phyloP scores from a whole-genome alignment of 2,797 vertebrate species.

The Borostomias antarcticus region DNA sequence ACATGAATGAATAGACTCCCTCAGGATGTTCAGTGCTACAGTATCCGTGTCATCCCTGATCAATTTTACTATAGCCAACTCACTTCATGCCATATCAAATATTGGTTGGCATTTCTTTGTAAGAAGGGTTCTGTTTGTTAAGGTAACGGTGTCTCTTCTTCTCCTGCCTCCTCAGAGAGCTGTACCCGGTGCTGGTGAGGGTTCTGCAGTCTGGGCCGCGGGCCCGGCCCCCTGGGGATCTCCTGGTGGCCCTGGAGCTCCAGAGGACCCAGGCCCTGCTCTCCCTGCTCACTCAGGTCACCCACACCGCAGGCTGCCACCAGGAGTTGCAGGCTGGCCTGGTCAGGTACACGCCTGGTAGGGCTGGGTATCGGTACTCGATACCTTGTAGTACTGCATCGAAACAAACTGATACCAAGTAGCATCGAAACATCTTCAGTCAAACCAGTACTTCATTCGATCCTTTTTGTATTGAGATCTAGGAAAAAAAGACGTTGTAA shows the following conservation, averaged over 20 bases:
- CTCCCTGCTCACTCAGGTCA: constrained; percentile 86
- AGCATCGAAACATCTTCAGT: too few species aligned
- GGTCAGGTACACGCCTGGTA: constrained; percentile 65
- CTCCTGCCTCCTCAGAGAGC: constrained; percentile 76
- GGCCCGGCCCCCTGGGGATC: constrained; percentile 52
- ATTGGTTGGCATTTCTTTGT: not conserved
- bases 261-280: constrained; percentile 82
- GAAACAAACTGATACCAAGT: too few species aligned
- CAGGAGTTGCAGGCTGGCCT: constrained; percentile 78
- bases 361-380: not conserved
- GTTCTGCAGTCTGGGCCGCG: constrained; percentile 78
- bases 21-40: too few species aligned
- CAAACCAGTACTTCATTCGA: too few species aligned
- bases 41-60: too few species aligned
- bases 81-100: too few species aligned
- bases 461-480: too few species aligned
- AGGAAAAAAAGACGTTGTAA: too few species aligned
- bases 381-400: too few species aligned
- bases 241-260: constrained; percentile 64
- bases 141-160: constrained; percentile 4
- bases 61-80: too few species aligned
- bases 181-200: constrained; percentile 87
- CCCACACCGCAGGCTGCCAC: constrained; percentile 81
- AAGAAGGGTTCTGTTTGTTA: not conserved
- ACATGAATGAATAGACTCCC: too few species aligned